Evolutionary conservation across 1,140 invertebrate genomes (phyloP).

Genomic region (Amphibalanus amphitrite): DNA sequence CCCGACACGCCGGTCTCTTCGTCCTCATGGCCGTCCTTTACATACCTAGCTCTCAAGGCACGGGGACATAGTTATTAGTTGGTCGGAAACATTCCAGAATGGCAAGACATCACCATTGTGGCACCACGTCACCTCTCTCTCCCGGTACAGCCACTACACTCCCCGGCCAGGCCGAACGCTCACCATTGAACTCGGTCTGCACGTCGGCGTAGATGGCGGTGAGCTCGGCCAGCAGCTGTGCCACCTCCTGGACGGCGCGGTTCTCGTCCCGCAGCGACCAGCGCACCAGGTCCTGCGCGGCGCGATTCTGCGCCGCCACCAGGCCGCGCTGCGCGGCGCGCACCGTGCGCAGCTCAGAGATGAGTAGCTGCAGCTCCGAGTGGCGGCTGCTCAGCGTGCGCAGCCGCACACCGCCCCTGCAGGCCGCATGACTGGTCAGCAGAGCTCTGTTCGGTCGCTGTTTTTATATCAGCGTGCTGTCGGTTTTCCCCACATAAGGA

Average conservation of each 20-base stretch:
- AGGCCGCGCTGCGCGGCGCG: slow-evolving; percentile 29
- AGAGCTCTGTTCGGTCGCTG: too few species aligned
- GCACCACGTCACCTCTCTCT: too few species aligned
- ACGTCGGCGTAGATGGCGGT: slow-evolving; percentile 33
- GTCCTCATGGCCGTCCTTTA: too few species aligned
- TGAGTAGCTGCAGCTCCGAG: slow-evolving; percentile 33
- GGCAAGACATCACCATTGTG: too few species aligned
- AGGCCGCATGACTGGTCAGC: slow-evolving; percentile 13
- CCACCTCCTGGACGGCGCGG: slow-evolving; percentile 34
- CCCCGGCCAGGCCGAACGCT: too few species aligned
- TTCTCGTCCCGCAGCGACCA: slow-evolving; percentile 34
- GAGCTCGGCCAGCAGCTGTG: slow-evolving; percentile 31
- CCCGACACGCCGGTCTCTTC: too few species aligned
- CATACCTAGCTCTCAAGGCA: too few species aligned
- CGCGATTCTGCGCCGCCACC: slow-evolving; percentile 30
- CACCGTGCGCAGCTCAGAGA: slow-evolving; percentile 35
- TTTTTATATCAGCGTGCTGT: too few species aligned
- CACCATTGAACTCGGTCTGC: slow-evolving; percentile 33
- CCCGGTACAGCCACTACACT: too few species aligned
- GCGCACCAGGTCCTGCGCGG: slow-evolving; percentile 33
- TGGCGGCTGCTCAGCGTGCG: slow-evolving; percentile 32
- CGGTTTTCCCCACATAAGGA: too few species aligned
- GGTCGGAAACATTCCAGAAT: too few species aligned
- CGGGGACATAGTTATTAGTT: too few species aligned
- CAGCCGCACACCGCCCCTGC: slow-evolving; percentile 35